Evolutionary conservation across 2,113 vertebrate genomes (phyloP), one percentile per base, ranked within the genome.

Genomic region (Typhlomys cinereus): DNA sequence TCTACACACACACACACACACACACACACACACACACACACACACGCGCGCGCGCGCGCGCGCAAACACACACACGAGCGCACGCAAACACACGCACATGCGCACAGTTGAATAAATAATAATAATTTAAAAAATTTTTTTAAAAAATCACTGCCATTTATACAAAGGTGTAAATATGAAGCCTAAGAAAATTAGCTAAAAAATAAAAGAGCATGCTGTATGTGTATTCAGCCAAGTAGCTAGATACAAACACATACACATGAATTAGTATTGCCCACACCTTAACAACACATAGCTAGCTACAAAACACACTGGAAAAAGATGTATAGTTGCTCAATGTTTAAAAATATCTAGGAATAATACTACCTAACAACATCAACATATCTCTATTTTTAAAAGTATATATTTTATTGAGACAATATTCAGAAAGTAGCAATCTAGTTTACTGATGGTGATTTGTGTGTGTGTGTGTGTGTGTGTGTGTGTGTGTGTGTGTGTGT

Each of bases 401-500:
- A 66, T 21, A 20, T 91, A 41, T 85, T 66, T 86, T 91, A 78
- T 76, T 82, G 36, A 82, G 23, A 64, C 69, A 46, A 34, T 90
- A 69, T 79, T 57, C 50, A 59, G 31, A 82, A 85, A 86, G 52
- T 48, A 74, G 20, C 17, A 75, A 70, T 76, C 50, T 70, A 48
- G 84, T 86, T 78, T 75, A 71, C 74, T 82, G 36, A 21, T 90
- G n/a, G 78, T 31, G 74, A 46, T 85, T 90, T 83, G 44, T n/a
- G n/a, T n/a, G n/a, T n/a, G n/a, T n/a, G n/a, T n/a, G n/a, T n/a
- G n/a, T n/a, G n/a, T n/a, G n/a, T n/a, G n/a, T n/a, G n/a, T n/a
- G n/a, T n/a, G n/a, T n/a, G n/a, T n/a, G n/a, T n/a, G n/a, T n/a
- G n/a, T n/a, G n/a, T n/a, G n/a, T n/a, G n/a, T n/a, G 34, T 74